Conservation (phyloP, 2,113 vertebrate genomes). For the Cyprinodon brontotheroides region DNA sequence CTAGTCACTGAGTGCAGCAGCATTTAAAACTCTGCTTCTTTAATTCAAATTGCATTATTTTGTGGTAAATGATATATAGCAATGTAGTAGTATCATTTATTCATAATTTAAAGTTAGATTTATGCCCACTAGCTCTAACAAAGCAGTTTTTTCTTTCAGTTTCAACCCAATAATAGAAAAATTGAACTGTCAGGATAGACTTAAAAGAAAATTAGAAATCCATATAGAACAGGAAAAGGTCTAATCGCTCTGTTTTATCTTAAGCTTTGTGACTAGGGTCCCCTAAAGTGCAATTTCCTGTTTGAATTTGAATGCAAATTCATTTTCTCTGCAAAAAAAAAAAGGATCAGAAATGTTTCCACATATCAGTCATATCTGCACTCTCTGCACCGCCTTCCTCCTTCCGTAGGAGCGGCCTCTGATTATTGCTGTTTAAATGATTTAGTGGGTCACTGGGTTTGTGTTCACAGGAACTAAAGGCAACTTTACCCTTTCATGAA, state of each 20-base stretch:
- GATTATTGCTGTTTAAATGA: slow-evolving; percentile 33
- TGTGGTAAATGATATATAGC: background rate
- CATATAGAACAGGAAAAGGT: background rate
- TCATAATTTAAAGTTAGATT: background rate
- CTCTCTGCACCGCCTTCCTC: background rate
- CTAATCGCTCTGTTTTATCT: background rate
- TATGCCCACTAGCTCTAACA: background rate
- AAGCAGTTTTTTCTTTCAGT: background rate
- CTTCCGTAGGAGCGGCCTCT: background rate
- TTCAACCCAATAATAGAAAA: no score
- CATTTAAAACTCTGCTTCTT: background rate
- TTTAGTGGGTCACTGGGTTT: slow-evolving; percentile 33
- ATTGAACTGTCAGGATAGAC: no score
- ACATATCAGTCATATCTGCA: background rate
- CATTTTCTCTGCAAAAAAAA: background rate
- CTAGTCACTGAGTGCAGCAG: background rate
- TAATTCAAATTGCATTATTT: no score
- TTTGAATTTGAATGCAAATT: background rate
- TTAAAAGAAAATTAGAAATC: background rate
- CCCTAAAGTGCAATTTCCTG: background rate
- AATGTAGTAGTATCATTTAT: background rate
- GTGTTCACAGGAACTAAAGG: slow-evolving; percentile 11
- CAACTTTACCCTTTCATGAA: slow-evolving; percentile 5
- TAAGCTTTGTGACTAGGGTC: background rate
- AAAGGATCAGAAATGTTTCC: background rate